Evolutionary conservation across 2,888 invertebrate genomes (phyloP), one percentile per base, ranked within the genome.

Genomic region (Apodemia zela): DNA sequence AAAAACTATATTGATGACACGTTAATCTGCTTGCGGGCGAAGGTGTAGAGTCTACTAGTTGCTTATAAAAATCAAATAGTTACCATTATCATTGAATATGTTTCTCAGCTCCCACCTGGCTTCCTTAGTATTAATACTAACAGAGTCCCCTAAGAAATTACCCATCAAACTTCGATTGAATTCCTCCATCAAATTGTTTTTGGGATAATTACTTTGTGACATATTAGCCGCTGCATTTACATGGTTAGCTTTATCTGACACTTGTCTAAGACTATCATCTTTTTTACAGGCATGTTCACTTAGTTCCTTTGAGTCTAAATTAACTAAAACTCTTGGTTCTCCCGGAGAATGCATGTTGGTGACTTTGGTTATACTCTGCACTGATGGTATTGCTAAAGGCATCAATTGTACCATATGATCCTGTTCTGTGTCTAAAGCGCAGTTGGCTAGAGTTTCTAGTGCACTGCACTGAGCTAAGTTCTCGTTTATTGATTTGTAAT

Each of bases 71-170:
- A 15, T 42, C 4, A 42, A 15, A 42, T 42, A 42, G 42, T 75
- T 79, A 88, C 91, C 90, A 79, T 89, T 88, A 68, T 88, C 91
- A 75, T 92, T 93, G 82, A 94, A 94, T 67, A 94, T 81, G 68
- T 94, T 93, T 68, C 94, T 90, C 21, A 95, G 92, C 62, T 94
- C 93, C 80, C 94, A 93, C 77, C 94, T 85, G 0, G 95, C 95
- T 75, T 95, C 95, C 72, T 94, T 95, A 0, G 95, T 95, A 73
- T 95, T 94, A 0, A 95, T 94, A 6, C 95, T 95, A 18, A 94
- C 89, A 64, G 93, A 93, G 74, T 93, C 93, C 10, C 93, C 92
- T 15, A 93, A 84, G 1, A 93, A 75, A 70, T 93, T 93, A 17
- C 86, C 82, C 87, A 92, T 85, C 59, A 92, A 74, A 73, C 92